A percentile compares a stretch with the other conserved stretches of the same genome.
Conservation (phyloP, 2,113 vertebrate species). For the Oryzias woworae region DNA sequence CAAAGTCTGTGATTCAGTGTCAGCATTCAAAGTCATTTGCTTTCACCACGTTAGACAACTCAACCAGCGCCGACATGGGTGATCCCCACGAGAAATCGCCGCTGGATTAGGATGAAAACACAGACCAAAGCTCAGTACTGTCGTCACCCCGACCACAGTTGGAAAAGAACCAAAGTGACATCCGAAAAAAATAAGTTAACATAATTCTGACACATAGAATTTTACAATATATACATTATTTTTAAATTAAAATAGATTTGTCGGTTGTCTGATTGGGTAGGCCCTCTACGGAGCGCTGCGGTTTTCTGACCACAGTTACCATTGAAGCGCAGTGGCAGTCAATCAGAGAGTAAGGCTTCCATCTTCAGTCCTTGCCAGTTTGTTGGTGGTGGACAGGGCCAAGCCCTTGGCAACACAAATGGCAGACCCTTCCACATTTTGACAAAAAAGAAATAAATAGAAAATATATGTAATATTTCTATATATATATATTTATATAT, state of each 20-base stretch:
- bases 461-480: constrained; percentile 81
- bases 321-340: constrained; percentile 53
- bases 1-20: constrained; percentile 44
- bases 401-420: constrained; percentile 65
- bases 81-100: constrained; percentile 40
- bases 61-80: constrained; percentile 50
- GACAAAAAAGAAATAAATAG: constrained; percentile 78
- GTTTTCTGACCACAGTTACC: constrained; percentile 40
- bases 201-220: constrained; percentile 79
- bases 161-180: constrained; percentile 66
- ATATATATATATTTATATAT: constrained; percentile 75
- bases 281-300: constrained; percentile 55
- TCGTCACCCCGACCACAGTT: constrained; percentile 70
- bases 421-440: constrained; percentile 67
- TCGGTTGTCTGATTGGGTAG: constrained; percentile 72
- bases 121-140: constrained; percentile 61
- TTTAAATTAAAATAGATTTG: constrained; percentile 84
- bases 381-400: constrained; percentile 60
- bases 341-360: constrained; percentile 74
- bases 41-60: constrained; percentile 37
- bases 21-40: constrained; percentile 37
- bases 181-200: constrained; percentile 81
- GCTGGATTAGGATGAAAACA: constrained; percentile 59
- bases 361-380: constrained; percentile 63
- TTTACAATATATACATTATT: constrained; percentile 83